These are phyloP conservation scores for Psephotus haematonotus DNA, from an alignment of 2,113 vertebrate genomes.

Conservation along the genomic window DNA sequence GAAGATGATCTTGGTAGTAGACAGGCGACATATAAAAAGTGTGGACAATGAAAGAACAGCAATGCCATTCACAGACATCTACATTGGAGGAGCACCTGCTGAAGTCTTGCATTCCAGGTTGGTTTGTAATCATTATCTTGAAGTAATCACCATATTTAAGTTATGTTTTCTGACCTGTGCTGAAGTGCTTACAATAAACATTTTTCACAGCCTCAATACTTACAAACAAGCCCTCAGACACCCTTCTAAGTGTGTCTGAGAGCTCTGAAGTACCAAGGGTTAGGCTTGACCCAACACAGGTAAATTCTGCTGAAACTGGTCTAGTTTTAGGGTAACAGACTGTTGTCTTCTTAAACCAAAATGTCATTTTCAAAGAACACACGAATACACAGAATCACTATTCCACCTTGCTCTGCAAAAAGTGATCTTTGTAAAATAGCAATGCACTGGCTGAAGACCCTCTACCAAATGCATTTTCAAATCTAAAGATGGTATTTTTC, in stretches of 20 bases:
- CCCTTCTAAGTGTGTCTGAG: not conserved
- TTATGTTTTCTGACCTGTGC: not conserved
- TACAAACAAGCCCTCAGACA: not conserved
- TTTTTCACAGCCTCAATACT: not conserved
- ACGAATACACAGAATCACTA: not conserved
- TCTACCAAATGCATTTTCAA: not conserved
- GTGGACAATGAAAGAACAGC: slow-evolving; percentile 91
- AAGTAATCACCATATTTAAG: not conserved
- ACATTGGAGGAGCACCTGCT: slow-evolving; percentile 90
- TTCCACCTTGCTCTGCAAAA: not conserved
- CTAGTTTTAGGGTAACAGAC: not conserved
- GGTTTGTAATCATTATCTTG: not conserved
- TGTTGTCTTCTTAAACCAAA: not conserved
- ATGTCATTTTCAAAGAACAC: not conserved
- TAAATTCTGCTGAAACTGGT: not conserved
- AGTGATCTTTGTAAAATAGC: not conserved
- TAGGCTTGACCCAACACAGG: not conserved
- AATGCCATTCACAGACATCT: slow-evolving; percentile 92
- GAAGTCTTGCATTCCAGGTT: slow-evolving; percentile 86
- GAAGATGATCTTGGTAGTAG: slow-evolving; percentile 95
- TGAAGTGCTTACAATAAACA: not conserved
- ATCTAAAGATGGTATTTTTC: not conserved
- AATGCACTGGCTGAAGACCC: not conserved
- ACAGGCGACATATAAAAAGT: slow-evolving; percentile 91
- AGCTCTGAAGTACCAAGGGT: not conserved